Evolutionary conservation across 2,113 vertebrate species (phyloP).

Genomic region (Pardalotus punctatus): DNA sequence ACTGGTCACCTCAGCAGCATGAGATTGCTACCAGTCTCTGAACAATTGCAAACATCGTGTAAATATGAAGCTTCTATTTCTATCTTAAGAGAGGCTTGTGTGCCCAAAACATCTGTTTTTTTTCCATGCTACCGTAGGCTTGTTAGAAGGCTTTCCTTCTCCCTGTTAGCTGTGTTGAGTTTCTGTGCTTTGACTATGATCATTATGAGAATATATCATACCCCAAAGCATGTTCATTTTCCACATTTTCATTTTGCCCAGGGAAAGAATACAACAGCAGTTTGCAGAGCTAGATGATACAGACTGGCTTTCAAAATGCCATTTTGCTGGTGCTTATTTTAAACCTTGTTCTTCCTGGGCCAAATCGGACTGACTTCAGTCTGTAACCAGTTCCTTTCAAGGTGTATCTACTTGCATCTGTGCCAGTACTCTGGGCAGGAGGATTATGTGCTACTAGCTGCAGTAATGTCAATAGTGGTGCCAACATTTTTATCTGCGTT

Average conservation of each 20-base stretch:
- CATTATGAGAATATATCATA: not conserved
- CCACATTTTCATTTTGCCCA: not conserved
- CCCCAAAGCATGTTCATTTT: not conserved
- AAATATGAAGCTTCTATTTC: not conserved
- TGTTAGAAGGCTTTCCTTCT: not conserved
- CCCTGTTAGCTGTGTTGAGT: not conserved
- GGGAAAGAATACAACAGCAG: not conserved
- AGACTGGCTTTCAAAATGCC: conserved; percentile 1
- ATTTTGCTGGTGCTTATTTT: conserved; percentile 1
- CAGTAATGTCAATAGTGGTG: conserved; percentile 16
- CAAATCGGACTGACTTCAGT: conserved; percentile 25
- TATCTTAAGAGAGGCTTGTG: not conserved
- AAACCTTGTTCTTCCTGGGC: conserved; percentile 12
- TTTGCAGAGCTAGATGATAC: not conserved
- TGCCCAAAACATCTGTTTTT: not conserved
- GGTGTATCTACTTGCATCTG: conserved; percentile 23
- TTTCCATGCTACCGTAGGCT: not conserved
- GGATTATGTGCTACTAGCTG: not conserved
- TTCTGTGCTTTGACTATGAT: not conserved
- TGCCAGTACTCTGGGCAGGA: conserved; percentile 15
- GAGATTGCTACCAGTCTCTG: not conserved
- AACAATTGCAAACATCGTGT: not conserved
- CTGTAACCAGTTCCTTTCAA: conserved; percentile 34
- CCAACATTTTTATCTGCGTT: conserved; percentile 44
- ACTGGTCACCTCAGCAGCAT: not conserved